Percentiles rank a stretch among this genome's conserved stretches.
Conservation (phyloP, 2,797 vertebrate genomes). For the Rhinogobio ventralis region DNA sequence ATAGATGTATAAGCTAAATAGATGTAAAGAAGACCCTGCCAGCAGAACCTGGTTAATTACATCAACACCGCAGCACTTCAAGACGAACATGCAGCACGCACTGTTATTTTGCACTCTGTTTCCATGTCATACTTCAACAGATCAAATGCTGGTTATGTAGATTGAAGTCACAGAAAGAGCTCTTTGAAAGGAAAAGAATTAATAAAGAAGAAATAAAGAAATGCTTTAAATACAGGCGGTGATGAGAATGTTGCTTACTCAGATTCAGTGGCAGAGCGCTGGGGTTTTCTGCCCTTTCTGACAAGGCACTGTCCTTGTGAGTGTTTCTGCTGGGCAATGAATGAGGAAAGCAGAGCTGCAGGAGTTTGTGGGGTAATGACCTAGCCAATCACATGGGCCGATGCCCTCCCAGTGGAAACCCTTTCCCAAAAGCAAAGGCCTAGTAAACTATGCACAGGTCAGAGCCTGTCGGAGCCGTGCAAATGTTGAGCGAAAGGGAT, state of each 20-base stretch:
- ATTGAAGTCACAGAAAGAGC: constrained; percentile 34
- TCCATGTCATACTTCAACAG: constrained; percentile 22
- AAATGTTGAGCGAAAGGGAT: not conserved
- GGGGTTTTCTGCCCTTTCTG: constrained; percentile 30
- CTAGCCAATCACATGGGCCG: constrained; percentile 55
- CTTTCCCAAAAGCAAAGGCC: constrained; percentile 47
- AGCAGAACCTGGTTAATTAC: constrained; percentile 50
- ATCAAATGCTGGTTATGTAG: constrained; percentile 25
- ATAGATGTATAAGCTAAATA: constrained; percentile 35
- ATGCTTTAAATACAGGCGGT: not conserved
- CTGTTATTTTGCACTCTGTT: constrained; percentile 13
- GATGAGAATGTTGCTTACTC: constrained; percentile 14
- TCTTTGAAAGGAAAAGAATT: constrained; percentile 39
- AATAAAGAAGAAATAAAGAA: constrained; percentile 5
- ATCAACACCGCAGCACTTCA: not conserved
- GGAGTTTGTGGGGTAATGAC: constrained; percentile 51
- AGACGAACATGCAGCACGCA: not conserved
- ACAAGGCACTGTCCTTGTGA: constrained; percentile 15
- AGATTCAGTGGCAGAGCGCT: constrained; percentile 11
- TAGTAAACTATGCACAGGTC: constrained; percentile 53
- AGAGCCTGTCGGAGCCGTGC: constrained; percentile 22
- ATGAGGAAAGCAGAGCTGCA: constrained; percentile 55
- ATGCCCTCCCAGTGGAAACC: constrained; percentile 41
- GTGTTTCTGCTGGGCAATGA: constrained; percentile 31
- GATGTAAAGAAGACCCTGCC: constrained; percentile 3